Base-by-base conservation (phyloP, 1,140 invertebrate genomes). In the Cyclargus thomasi region DNA sequence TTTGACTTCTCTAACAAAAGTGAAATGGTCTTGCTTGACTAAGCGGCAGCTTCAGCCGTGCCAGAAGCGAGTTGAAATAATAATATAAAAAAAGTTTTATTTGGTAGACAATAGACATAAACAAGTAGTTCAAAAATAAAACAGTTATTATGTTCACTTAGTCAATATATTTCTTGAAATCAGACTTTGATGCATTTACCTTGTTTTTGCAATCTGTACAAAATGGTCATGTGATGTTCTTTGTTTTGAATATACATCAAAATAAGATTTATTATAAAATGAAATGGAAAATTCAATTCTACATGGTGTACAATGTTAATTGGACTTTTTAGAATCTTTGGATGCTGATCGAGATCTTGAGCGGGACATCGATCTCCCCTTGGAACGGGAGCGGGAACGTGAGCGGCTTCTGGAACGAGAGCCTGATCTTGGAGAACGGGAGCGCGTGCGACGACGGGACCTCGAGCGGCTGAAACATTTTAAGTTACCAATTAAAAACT, bases 261-360 rank as follows among this genome's bases (percentile, higher is more conserved):
- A 72, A 71, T 68, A 35, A 71, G 36, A 66, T 67, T 69, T 69
- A 67, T 64, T 69, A 62, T 65, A 69, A 65, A 63, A 70, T 70
- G 66, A 53, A 67, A 71, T 64, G 65, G 53, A 70, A 74, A 67
- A 66, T 64, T 39, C 53, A 65, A 59, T 68, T 70, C 62, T 69
- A 70, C 47, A 57, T 36, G 21, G 20, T 47, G 20, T 35, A 65
- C 18, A 23, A 64, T 67, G 23, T 77, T 85, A 89, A 75, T 85
- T 84, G 20, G 86, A 90, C 70, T 89, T 90, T 71, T 90, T 90
- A 14, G 88, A 90, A 71, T 88, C 85, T 79, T 89, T 90, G 63
- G 86, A 89, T 72, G 81, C 80, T 47, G 88, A 90, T 53, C 88
- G 81, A 69, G 88, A 90, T 71, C 88, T 80, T 47, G 86, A 88